phyloP scores from a whole-genome alignment of 2,113 vertebrate species.

The Cygnus buccinator region DNA sequence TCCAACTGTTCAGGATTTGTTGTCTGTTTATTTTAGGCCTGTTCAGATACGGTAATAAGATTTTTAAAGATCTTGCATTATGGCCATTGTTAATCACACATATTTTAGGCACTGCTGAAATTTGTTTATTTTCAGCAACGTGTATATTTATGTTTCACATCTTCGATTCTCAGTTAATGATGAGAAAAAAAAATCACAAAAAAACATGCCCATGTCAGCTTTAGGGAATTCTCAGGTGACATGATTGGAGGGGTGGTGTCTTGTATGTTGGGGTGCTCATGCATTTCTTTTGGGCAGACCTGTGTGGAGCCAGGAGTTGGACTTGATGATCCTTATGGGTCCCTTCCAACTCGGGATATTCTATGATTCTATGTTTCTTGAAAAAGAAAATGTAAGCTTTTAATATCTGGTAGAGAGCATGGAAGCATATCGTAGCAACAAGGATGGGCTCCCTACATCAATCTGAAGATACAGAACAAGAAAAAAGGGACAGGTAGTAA shows the following conservation, averaged over 20 bases:
- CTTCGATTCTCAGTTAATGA: background rate
- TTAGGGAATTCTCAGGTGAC: background rate
- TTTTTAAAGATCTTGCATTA: background rate
- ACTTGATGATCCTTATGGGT: no score
- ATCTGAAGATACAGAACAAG: background rate
- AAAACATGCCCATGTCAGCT: background rate
- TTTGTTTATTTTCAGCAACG: background rate
- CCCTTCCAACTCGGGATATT: no score
- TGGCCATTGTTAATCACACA: background rate
- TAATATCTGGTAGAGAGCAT: background rate
- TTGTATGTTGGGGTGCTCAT: background rate
- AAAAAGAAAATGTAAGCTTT: background rate
- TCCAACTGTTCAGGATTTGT: background rate
- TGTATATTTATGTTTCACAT: background rate
- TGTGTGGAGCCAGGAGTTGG: no score
- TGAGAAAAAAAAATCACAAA: background rate
- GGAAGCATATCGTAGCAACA: background rate
- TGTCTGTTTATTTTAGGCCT: background rate
- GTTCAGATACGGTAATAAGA: background rate
- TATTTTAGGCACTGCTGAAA: background rate
- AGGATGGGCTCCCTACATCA: background rate
- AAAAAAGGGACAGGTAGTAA: background rate
- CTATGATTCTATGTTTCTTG: background rate
- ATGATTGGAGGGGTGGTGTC: background rate
- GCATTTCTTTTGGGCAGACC: background rate